These are phyloP conservation scores for Paedocypris micromegethes DNA, from an alignment of 2,797 vertebrate species.

Conservation along the genomic window DNA sequence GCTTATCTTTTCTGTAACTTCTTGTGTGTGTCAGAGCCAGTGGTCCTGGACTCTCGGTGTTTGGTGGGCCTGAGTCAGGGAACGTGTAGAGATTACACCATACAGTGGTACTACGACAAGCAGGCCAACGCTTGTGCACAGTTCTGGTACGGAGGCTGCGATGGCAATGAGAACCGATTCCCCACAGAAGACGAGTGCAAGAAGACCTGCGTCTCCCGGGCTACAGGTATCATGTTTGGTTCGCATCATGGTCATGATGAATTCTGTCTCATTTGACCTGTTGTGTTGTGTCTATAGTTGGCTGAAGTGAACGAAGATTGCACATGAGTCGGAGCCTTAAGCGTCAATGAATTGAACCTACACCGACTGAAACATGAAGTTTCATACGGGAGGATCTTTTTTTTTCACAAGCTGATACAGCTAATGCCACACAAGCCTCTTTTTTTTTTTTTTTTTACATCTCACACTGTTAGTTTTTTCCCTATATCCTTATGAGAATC, in stretches of 20 bases:
- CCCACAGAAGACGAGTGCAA: conserved; percentile 77
- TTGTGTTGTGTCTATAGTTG: conserved; percentile 9
- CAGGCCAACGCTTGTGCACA: conserved; percentile 83
- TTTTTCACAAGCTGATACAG: too few species aligned
- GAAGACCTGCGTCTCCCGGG: conserved; percentile 67
- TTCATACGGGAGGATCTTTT: too few species aligned
- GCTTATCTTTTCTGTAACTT: conserved; percentile 17
- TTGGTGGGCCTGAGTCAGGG: conserved; percentile 72
- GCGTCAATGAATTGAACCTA: too few species aligned
- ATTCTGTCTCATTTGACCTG: neutral
- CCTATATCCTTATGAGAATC: conserved; percentile 1
- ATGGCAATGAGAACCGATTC: conserved; percentile 79
- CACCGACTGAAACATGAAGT: too few species aligned
- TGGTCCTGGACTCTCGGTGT: conserved; percentile 58
- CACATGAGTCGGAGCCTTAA: neutral
- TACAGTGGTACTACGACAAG: conserved; percentile 81
- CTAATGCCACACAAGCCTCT: too few species aligned
- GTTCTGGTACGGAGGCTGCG: conserved; percentile 84
- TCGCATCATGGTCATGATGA: too few species aligned
- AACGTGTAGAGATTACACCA: conserved; percentile 70
- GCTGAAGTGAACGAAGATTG: conserved; percentile 19
- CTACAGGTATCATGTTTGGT: conserved; percentile 56
- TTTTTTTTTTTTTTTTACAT: neutral
- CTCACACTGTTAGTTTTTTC: conserved; percentile 1
- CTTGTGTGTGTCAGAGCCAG: conserved; percentile 52